Evolutionary conservation across 1,140 invertebrate genomes (phyloP), one percentile per base, ranked within the genome.

Genomic region (Chionoecetes opilio): DNA sequence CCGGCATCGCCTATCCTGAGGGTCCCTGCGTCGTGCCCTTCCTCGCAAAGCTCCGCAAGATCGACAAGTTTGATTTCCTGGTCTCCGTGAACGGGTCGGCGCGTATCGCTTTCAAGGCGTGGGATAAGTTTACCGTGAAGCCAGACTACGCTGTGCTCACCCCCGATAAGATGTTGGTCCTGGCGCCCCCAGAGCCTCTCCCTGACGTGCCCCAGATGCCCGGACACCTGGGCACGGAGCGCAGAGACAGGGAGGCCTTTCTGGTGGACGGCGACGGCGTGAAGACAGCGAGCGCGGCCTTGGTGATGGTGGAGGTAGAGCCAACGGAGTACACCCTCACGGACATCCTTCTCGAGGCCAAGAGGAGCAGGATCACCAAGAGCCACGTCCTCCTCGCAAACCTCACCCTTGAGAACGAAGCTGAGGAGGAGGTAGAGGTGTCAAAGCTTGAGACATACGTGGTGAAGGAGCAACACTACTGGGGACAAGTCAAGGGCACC

Each of bases 91-190:
- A 95, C 3, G 95, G 95, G 21, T 94, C 95, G 1, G 95, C 95
- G 29, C 63, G 95, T 63, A 29, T 96, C 0, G 82, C 92, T 31
- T 85, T 92, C 63, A 85, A 35, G 5, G 37, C 93, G 0, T 96
- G 95, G 95, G 95, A 96, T 37, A 95, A 93, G 75, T 91, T 90
- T 38, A 96, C 53, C 11, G 91, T 94, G n/a, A 96, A 95, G 94
- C 95, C 95, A 9, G 75, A 95, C 29, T 85, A 93, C 31, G 89
- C 91, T 26, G 53, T 96, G 2, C 35, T 95, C 34, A 91, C 95
- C 2, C 95, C 95, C 11, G 87, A 96, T 41, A 37, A 86, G 89
- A 92, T 96, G 85, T 38, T 96, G 63, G 95, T 82, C 0, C 63
- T 94, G 82, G 95, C 38, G 17, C 63, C 84, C n/a, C 26, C 89